Evolutionary conservation across 1,140 invertebrate species (phyloP).

Genomic region (Dufourea novaeangliae): DNA sequence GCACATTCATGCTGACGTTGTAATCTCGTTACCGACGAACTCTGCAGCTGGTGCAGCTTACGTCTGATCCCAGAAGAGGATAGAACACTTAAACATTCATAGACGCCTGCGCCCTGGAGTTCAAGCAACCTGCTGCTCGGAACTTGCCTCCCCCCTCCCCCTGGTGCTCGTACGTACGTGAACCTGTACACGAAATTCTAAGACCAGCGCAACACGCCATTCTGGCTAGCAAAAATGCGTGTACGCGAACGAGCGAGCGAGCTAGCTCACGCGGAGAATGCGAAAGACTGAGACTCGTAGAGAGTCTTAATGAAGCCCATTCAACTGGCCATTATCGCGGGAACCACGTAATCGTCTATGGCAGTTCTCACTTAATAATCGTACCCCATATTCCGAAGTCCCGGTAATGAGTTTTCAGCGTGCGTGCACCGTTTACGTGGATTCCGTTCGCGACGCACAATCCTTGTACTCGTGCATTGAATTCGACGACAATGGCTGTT

Average conservation of each 20-base stretch:
- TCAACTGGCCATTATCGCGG: conserved; percentile 78
- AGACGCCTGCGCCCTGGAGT: conserved; percentile 43
- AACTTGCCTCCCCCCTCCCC: conserved; percentile 27
- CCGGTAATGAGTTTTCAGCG: conserved; percentile 73
- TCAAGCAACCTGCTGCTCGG: conserved; percentile 19
- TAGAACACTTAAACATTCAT: conserved; percentile 67
- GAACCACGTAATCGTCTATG: conserved; percentile 77
- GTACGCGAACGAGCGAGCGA: neutral
- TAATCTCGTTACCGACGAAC: conserved; percentile 65
- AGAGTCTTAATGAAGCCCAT: conserved; percentile 80
- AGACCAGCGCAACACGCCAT: conserved; percentile 9
- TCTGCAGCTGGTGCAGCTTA: conserved; percentile 55
- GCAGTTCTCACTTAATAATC: conserved; percentile 79
- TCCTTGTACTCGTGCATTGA: conserved; percentile 67
- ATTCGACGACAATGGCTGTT: conserved; percentile 55
- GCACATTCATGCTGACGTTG: conserved; percentile 53
- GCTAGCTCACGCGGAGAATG: conserved; percentile 1
- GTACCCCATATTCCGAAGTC: conserved; percentile 75
- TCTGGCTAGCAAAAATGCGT: conserved; percentile 1
- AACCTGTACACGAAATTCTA: conserved; percentile 5
- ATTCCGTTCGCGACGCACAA: conserved; percentile 52
- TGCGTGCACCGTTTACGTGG: conserved; percentile 62
- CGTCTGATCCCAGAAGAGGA: conserved; percentile 50
- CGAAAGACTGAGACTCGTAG: conserved; percentile 54
- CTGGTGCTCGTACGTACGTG: neutral